A percentile compares a stretch with the other conserved stretches of the same genome.
Conservation (phyloP, 2,888 invertebrate species). For the Macropis europaea region DNA sequence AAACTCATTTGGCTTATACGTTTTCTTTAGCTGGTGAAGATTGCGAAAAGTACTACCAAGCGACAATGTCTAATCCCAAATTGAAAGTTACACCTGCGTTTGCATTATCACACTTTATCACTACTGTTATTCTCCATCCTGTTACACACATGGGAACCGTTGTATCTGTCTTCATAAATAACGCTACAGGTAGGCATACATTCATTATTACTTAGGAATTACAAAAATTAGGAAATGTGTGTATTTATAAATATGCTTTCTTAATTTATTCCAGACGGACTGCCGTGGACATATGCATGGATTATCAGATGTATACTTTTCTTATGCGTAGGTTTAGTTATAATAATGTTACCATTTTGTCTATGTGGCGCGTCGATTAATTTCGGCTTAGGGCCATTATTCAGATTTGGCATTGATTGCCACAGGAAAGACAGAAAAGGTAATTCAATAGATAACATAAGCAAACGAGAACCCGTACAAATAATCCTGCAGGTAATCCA, state of each 20-base stretch:
- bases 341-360: conserved; percentile 50
- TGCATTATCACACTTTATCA: conserved; percentile 67
- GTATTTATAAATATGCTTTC: conserved; percentile 4
- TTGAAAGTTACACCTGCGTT: conserved; percentile 71
- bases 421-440: background rate
- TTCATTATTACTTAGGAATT: background rate
- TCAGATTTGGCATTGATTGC: conserved; percentile 50
- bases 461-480: conserved; percentile 58
- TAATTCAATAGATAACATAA: conserved; percentile 27
- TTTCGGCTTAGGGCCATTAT: conserved; percentile 65
- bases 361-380: conserved; percentile 60
- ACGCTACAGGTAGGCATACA: conserved; percentile 66
- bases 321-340: conserved; percentile 32
- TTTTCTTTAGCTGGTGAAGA: conserved; percentile 59
- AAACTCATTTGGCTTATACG: background rate
- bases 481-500: conserved; percentile 57
- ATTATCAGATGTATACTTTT: conserved; percentile 34
- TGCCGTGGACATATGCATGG: conserved; percentile 50
- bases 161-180: conserved; percentile 60
- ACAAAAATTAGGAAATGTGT: background rate
- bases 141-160: conserved; percentile 55
- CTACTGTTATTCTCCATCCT: conserved; percentile 63
- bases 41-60: conserved; percentile 70
- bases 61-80: conserved; percentile 66
- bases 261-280: conserved; percentile 48